These are phyloP conservation scores for Lutjanus erythropterus DNA, from an alignment of 2,113 vertebrate species.

Conservation along the genomic window DNA sequence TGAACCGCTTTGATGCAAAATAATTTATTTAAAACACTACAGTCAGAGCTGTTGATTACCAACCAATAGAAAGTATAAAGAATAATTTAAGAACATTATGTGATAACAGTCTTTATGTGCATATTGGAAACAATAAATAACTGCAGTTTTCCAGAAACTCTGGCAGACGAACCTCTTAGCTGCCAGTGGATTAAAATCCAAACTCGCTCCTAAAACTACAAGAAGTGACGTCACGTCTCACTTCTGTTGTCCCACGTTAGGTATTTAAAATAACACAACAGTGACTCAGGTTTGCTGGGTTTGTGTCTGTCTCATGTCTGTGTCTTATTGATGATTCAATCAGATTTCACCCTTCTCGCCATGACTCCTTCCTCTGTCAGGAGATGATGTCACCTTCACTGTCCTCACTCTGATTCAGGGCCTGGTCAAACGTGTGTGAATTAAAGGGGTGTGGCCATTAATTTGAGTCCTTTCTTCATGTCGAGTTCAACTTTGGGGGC, in stretches of 20 bases:
- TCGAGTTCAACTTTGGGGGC: too few relatives aligned
- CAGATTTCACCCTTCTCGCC: neutral
- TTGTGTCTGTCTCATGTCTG: neutral
- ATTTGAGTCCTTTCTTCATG: too few relatives aligned
- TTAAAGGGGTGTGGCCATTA: too few relatives aligned
- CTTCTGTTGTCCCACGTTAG: too few relatives aligned
- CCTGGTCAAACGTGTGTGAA: too few relatives aligned
- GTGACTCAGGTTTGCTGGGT: neutral
- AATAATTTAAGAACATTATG: constrained; percentile 32
- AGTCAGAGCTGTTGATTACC: neutral
- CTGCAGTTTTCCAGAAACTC: neutral
- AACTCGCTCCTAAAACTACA: neutral
- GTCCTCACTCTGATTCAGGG: neutral
- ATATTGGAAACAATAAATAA: constrained; percentile 4
- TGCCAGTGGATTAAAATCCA: neutral
- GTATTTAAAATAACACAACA: neutral
- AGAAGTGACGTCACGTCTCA: neutral
- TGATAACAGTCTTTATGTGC: neutral
- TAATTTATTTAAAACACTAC: neutral
- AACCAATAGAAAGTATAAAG: constrained; percentile 2
- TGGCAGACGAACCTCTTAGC: neutral
- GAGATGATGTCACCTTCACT: too few relatives aligned
- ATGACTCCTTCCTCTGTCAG: neutral
- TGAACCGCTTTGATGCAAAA: constrained; percentile 4
- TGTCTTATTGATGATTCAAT: neutral